Conservation (phyloP, 1,140 invertebrate species). For the Drepana arcuata region DNA sequence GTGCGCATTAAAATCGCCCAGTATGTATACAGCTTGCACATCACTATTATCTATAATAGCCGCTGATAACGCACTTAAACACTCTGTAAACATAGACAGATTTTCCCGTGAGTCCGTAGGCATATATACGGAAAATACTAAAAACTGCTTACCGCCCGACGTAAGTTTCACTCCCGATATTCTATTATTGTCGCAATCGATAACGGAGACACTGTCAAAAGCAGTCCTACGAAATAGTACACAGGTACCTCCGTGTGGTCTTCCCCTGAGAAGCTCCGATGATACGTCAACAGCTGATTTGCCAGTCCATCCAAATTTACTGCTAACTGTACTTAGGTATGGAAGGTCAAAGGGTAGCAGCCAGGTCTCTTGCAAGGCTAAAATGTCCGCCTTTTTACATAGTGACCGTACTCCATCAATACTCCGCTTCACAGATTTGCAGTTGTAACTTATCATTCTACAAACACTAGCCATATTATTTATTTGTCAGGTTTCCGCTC, state of each 20-base stretch:
- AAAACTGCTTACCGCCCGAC: neutral
- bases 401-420: conserved; percentile 5
- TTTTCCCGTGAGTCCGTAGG: neutral
- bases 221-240: conserved; percentile 8
- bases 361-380: conserved; percentile 18
- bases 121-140: neutral
- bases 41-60: neutral
- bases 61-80: neutral
- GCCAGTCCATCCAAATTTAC: conserved; percentile 9
- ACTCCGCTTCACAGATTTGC: conserved; percentile 4
- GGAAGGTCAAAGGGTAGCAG: conserved; percentile 11
- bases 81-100: neutral
- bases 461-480: conserved; percentile 1
- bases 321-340: conserved; percentile 5
- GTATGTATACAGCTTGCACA: neutral
- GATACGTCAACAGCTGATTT: conserved; percentile 10
- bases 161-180: neutral
- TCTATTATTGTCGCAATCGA: neutral
- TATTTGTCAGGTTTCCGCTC: no score
- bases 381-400: conserved; percentile 8
- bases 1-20: conserved; percentile 1
- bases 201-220: neutral
- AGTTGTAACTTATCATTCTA: conserved; percentile 7
- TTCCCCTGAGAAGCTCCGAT: conserved; percentile 3
- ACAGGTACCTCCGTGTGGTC: conserved; percentile 12